phyloP scores from a whole-genome alignment of 2,113 vertebrate genomes.

The Thomomys bottae region DNA sequence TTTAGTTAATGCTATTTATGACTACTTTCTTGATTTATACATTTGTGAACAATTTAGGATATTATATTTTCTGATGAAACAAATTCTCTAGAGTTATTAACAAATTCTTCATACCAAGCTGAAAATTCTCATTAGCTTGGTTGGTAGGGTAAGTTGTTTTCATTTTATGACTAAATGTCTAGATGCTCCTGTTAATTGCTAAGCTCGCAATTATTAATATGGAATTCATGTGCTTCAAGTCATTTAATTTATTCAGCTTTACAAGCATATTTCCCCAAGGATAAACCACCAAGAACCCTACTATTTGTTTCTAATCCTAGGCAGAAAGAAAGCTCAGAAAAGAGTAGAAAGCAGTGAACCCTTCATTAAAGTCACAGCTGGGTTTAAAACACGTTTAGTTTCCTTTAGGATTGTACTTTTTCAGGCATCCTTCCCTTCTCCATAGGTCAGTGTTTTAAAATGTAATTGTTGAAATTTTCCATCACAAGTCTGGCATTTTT shows the following conservation, averaged over 20 bases:
- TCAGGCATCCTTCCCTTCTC: neutral
- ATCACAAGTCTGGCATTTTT: neutral
- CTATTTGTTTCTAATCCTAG: conserved; percentile 20
- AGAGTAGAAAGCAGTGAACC: neutral
- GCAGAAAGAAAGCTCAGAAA: conserved; percentile 38
- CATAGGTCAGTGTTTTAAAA: neutral
- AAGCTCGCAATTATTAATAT: conserved; percentile 53
- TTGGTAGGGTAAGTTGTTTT: conserved; percentile 39
- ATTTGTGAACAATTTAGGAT: neutral
- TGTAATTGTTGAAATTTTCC: neutral
- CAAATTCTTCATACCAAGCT: conserved; percentile 42
- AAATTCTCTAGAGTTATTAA: conserved; percentile 17
- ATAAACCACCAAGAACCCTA: conserved; percentile 48
- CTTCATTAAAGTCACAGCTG: conserved; percentile 1
- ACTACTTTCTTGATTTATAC: conserved; percentile 29
- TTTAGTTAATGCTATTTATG: conserved; percentile 38
- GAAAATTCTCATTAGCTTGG: conserved; percentile 18
- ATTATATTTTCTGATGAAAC: conserved; percentile 41
- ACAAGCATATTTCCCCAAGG: conserved; percentile 42
- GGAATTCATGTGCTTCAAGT: conserved; percentile 48
- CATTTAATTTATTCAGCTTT: conserved; percentile 52
- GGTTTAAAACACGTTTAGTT: conserved; percentile 29
- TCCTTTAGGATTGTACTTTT: neutral
- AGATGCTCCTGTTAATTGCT: conserved; percentile 50
- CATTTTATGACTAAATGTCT: conserved; percentile 44